phyloP scores from a whole-genome alignment of 2,888 invertebrate species.

The Spicauda simplicius region DNA sequence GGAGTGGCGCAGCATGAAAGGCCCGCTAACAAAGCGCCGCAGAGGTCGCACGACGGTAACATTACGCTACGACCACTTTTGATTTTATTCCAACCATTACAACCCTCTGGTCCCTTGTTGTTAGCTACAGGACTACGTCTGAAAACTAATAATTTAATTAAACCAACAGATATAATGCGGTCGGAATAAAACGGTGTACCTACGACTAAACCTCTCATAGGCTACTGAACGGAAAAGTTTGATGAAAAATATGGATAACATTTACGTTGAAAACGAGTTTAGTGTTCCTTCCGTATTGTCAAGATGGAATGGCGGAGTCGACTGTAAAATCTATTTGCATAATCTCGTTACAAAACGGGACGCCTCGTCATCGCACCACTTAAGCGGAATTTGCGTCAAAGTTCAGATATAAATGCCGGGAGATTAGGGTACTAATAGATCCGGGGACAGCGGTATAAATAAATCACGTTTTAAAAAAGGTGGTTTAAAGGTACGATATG shows the following conservation, averaged over 20 bases:
- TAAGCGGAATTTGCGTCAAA: slow-evolving; percentile 68
- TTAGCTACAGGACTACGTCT: slow-evolving; percentile 35
- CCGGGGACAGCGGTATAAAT: slow-evolving; percentile 27
- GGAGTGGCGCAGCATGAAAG: slow-evolving; percentile 68
- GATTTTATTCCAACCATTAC: slow-evolving; percentile 53
- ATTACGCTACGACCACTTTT: slow-evolving; percentile 55
- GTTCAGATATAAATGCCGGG: slow-evolving; percentile 70
- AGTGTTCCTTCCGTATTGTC: background rate
- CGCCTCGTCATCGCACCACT: slow-evolving; percentile 58
- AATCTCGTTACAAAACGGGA: slow-evolving; percentile 57
- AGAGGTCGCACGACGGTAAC: slow-evolving; percentile 59
- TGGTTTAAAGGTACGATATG: slow-evolving; percentile 62
- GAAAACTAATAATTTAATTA: slow-evolving; percentile 41
- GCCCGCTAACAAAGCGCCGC: slow-evolving; percentile 65
- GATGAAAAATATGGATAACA: background rate
- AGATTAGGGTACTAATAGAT: slow-evolving; percentile 54
- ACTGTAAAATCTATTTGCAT: slow-evolving; percentile 53
- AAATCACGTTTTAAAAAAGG: slow-evolving; percentile 41
- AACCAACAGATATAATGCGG: slow-evolving; percentile 28
- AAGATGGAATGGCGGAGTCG: slow-evolving; percentile 41
- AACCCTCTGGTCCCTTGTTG: slow-evolving; percentile 39
- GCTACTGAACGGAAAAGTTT: background rate
- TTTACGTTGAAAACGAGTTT: slow-evolving; percentile 8
- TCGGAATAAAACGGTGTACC: background rate
- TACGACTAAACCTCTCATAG: slow-evolving; percentile 21